A percentile compares a stretch with the other conserved stretches of the same genome.
Conservation (phyloP, 2,797 vertebrate species). For the Malurus leucopterus region DNA sequence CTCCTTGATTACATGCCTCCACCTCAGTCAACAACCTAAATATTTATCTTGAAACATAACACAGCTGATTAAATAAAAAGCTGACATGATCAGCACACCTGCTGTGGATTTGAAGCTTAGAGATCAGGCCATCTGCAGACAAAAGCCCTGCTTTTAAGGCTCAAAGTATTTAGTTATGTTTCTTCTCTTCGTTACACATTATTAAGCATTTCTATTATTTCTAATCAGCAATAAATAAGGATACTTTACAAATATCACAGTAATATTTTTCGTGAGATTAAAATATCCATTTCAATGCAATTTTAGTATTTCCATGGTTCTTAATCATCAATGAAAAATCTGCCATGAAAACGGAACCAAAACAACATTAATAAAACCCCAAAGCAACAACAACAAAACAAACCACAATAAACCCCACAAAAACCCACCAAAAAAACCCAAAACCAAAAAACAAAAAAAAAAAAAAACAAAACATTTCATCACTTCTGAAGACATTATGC, state of each 20-base stretch:
- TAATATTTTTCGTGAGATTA: neutral
- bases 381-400: neutral
- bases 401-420: neutral
- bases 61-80: conserved; percentile 1
- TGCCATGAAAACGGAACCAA: neutral
- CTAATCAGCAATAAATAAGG: neutral
- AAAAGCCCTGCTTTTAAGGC: neutral
- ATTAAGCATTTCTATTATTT: neutral
- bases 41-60: conserved; percentile 6
- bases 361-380: neutral
- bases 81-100: neutral
- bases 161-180: neutral
- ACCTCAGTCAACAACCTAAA: neutral
- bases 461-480: neutral
- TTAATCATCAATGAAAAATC: neutral
- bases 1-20: neutral
- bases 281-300: neutral
- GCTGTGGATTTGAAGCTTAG: neutral
- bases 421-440: neutral
- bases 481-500: neutral
- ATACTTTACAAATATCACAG: neutral
- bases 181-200: neutral
- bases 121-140: neutral
- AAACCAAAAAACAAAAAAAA: neutral
- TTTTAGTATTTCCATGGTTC: neutral